Evolutionary conservation across 2,797 vertebrate species (phyloP), one percentile per base, ranked within the genome.

Genomic region (Melanotaenia boesemani): DNA sequence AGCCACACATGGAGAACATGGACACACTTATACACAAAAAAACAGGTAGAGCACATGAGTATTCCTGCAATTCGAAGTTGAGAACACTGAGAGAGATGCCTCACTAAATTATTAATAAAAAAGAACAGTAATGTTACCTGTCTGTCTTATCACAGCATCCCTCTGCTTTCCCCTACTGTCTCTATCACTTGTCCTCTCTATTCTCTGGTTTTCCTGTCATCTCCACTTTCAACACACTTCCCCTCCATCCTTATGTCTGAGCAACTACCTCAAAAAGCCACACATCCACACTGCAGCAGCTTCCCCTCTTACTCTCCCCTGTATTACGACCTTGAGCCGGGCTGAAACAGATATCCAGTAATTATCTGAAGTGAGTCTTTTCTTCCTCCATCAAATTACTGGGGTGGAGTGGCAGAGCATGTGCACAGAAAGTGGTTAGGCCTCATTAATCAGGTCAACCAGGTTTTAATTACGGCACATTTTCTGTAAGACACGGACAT

Each of bases 401-500:
- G 10, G 63, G 65, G 70, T 30, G 24, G 59, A 77, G 70, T 72
- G 81, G 44, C 77, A 69, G 70, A 70, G 44, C 52, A 70, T 36
- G 68, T 63, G 63, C 69, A 63, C 63, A 84, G 81, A 83, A 86
- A 87, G 46, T 15, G 0, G 67, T 74, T 80, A 56, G 80, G 74
- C 76, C 69, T 85, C 76, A 85, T 93, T 91, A 91, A 90, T 86
- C 86, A 77, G 63, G 58, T 26, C 63, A 67, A 48, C 50, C 61
- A 79, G 73, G 76, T 85, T 86, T 91, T 87, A 86, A 91, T 85
- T 85, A 83, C 50, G 24, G 48, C 48, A 44, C 66, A 67, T 66
- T 50, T 48, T 26, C 16, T 55, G 64, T 46, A 72, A 71, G 65
- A 76, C 44, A 22, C 18, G 20, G 70, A 69, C 63, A 66, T 1